Percentiles rank a stretch among this genome's conserved stretches.
Evolutionary conservation across 2,888 invertebrate species (phyloP).

Genomic region (Eupelmus urozonus): DNA sequence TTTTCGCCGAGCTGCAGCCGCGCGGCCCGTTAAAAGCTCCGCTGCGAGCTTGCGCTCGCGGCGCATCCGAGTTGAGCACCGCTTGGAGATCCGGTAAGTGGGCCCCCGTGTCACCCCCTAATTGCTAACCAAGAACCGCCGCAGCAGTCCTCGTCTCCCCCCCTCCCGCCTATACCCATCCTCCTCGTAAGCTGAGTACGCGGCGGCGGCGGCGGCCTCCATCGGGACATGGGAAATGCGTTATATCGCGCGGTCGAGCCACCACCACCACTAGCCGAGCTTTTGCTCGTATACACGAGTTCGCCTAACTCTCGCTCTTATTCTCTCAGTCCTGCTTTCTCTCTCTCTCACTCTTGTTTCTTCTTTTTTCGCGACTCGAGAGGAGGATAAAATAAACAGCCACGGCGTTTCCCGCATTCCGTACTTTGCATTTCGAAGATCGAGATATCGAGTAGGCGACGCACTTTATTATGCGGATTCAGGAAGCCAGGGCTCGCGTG

Average conservation of each 20-base stretch:
- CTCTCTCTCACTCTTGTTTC: constrained; percentile 10
- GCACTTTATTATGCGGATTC: constrained; percentile 30
- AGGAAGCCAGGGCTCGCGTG: constrained; percentile 8
- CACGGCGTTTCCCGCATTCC: too few species aligned
- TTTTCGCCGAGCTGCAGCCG: too few species aligned
- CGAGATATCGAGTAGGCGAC: constrained; percentile 3
- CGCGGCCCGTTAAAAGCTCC: too few species aligned
- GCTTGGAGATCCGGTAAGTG: constrained; percentile 67
- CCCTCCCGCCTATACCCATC: constrained; percentile 34
- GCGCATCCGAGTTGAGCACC: constrained; percentile 33
- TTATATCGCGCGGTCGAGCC: constrained; percentile 62
- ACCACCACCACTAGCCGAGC: background rate
- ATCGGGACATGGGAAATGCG: constrained; percentile 68
- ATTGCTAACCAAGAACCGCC: constrained; percentile 71
- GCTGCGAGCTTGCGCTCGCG: too few species aligned
- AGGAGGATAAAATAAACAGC: constrained; percentile 30
- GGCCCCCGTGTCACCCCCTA: constrained; percentile 70
- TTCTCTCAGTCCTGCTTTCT: background rate
- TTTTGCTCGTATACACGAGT: constrained; percentile 9
- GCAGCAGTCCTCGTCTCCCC: constrained; percentile 61
- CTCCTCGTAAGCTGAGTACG: constrained; percentile 59
- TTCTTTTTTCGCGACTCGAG: background rate
- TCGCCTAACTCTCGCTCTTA: constrained; percentile 1
- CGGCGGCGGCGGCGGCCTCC: constrained; percentile 54
- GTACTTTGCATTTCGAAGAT: constrained; percentile 10